phyloP scores from a whole-genome alignment of 1,140 invertebrate species.

The Chlorops oryzae region DNA sequence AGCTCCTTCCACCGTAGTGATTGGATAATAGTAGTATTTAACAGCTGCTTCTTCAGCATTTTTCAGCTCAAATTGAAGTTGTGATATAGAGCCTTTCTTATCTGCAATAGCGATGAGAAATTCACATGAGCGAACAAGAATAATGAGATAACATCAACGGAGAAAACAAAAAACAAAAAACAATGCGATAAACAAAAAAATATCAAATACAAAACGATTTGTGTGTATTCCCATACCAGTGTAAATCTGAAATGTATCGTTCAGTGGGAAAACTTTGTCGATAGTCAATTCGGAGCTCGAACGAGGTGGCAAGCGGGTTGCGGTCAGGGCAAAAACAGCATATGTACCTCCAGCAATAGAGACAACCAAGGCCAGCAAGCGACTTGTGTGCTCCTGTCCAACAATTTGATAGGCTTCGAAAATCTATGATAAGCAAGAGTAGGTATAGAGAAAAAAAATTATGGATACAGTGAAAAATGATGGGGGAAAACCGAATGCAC shows the following conservation, averaged over 20 bases:
- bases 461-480: no score
- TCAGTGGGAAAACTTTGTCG: slow-evolving; percentile 62
- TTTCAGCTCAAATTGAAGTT: slow-evolving; percentile 33
- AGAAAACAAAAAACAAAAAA: background rate
- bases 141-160: background rate
- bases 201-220: no score
- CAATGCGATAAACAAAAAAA: no score
- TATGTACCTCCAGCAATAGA: slow-evolving; percentile 53
- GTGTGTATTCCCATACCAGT: slow-evolving; percentile 49
- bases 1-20: slow-evolving; percentile 15
- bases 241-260: slow-evolving; percentile 61
- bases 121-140: slow-evolving; percentile 8
- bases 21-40: slow-evolving; percentile 39
- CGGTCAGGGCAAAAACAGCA: slow-evolving; percentile 60
- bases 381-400: slow-evolving; percentile 42
- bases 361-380: slow-evolving; percentile 61
- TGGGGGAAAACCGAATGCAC: no score
- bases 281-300: slow-evolving; percentile 58
- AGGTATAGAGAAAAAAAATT: background rate
- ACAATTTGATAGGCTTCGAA: slow-evolving; percentile 45
- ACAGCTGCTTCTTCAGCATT: slow-evolving; percentile 24
- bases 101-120: slow-evolving; percentile 19
- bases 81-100: slow-evolving; percentile 26
- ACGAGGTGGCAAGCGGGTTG: slow-evolving; percentile 53
- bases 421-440: slow-evolving; percentile 23